Evolutionary conservation across 2,113 vertebrate species (phyloP).

Genomic region (Telmatochromis sp.): DNA sequence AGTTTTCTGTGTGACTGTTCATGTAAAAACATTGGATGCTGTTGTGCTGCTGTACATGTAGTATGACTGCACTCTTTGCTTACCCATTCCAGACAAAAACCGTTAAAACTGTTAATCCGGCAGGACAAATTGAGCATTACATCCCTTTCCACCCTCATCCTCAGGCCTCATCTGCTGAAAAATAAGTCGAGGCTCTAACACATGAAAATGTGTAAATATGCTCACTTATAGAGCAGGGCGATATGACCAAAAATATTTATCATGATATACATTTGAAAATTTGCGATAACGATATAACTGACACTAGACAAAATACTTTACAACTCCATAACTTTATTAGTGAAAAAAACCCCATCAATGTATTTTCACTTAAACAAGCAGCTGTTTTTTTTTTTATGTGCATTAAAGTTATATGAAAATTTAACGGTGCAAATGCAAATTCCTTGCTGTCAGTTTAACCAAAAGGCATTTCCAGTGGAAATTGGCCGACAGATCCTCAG

Average conservation of each 20-base stretch:
- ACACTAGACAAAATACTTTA: neutral
- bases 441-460: rapidly evolving
- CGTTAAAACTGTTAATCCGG: neutral
- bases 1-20: neutral
- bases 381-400: neutral
- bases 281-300: neutral
- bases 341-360: neutral
- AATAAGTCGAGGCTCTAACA: neutral
- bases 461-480: neutral
- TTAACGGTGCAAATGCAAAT: neutral
- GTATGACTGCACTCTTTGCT: neutral
- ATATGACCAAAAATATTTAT: neutral
- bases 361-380: neutral
- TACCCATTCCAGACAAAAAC: neutral
- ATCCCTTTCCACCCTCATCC: neutral
- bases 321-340: neutral
- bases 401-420: neutral
- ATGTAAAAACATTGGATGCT: neutral
- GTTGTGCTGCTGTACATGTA: neutral
- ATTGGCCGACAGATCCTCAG: rapidly evolving
- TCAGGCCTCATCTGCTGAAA: neutral
- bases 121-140: neutral
- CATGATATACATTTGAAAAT: neutral
- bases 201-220: neutral
- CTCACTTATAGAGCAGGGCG: neutral